Base-by-base conservation (phyloP, 23 tunicate genomes). In the Diplosoma virens region DNA sequence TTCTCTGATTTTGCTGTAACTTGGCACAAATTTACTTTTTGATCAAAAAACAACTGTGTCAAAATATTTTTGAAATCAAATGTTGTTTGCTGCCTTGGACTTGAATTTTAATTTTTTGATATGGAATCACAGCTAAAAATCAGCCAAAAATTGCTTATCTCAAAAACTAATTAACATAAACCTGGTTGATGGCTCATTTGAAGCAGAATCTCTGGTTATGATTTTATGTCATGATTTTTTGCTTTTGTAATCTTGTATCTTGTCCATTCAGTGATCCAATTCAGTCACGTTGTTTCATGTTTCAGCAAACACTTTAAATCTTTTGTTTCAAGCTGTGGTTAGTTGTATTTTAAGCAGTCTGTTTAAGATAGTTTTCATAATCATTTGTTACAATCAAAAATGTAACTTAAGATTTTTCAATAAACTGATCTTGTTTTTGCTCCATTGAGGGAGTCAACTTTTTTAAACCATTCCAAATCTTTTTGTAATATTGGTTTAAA, bases 131-230 rank as follows among this genome's bases (percentile, higher is more conserved):
- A 55, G 24, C 63, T 25, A 34, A 25, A 63, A 63, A 63, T 4
- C 20, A 29, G 35, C 9, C 37, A 63, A 63, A 63, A 63, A 6
- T 25, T 3, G 70, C 35, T 6, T 63, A 29, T 63, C 36, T 63
- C 70, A n/a, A 63, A 29, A 63, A 63, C 20, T 63, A 63, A 7
- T 6, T 34, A 6, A 63, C 7, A 16, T 63, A 63, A n/a, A 63
- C 36, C 16, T 63, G 37, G 70, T 63, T 63, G 70, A 63, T 29
- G 70, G 70, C 70, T 63, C 33, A 29, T 63, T 29, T 16, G 24
- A 55, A 14, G 24, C 63, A 55, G 63, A 55, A 55, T 20, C 17
- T 55, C 5, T 4, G 63, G 24, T 55, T 11, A n/a, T n/a, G n/a
- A n/a, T n/a, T n/a, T n/a, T n/a, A n/a, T n/a, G n/a, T n/a, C n/a